A percentile compares a stretch with the other conserved stretches of the same genome.
These are phyloP conservation scores for Dusona sp. DNA, from an alignment of 2,888 invertebrate species.

Conservation along the genomic window DNA sequence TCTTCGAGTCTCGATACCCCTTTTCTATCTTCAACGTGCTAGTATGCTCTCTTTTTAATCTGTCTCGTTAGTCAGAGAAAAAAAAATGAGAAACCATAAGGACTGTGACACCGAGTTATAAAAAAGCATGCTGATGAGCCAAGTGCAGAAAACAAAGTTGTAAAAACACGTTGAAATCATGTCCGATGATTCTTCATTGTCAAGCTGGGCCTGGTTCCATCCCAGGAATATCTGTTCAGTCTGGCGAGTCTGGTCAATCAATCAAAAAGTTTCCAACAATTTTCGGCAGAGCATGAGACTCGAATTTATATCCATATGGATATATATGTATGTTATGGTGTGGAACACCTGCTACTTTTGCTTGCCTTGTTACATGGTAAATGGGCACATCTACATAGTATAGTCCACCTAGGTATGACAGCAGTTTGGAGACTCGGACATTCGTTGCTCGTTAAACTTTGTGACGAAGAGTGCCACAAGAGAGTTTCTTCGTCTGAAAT, in stretches of 20 bases:
- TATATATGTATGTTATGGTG: background rate
- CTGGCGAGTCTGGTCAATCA: conserved; percentile 35
- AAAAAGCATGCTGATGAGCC: conserved; percentile 1
- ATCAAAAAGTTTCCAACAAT: conserved; percentile 52
- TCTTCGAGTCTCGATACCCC: background rate
- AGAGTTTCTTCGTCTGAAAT: conserved; percentile 50
- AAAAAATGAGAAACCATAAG: background rate
- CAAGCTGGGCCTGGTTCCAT: background rate
- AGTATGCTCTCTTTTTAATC: background rate
- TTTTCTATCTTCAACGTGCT: background rate
- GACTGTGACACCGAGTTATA: background rate
- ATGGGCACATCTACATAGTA: conserved; percentile 29
- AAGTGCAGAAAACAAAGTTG: conserved; percentile 1
- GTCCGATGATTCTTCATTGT: conserved; percentile 25
- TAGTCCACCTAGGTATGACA: conserved; percentile 22
- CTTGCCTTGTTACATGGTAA: conserved; percentile 30
- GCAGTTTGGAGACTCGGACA: conserved; percentile 59
- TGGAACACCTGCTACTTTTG: conserved; percentile 39
- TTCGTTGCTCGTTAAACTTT: conserved; percentile 59
- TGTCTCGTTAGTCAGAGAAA: background rate
- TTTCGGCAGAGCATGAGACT: conserved; percentile 8
- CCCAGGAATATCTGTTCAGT: background rate
- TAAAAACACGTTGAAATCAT: conserved; percentile 8
- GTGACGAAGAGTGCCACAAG: conserved; percentile 16
- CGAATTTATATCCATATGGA: conserved; percentile 1